Base-by-base conservation (phyloP, 2,888 invertebrate species). In the Lottia scabra region DNA sequence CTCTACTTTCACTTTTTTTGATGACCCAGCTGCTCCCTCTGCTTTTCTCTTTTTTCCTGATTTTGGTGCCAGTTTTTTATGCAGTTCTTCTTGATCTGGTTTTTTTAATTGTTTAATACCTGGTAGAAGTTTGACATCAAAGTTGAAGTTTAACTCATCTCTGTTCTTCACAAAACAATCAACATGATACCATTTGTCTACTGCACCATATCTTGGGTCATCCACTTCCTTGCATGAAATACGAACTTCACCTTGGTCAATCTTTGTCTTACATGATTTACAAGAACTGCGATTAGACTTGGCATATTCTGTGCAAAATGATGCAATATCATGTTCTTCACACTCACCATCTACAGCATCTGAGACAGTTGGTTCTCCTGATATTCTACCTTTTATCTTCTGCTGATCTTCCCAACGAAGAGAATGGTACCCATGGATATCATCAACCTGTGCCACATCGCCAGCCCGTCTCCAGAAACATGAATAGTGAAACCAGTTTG, bases 121-220 rank as follows among this genome's bases (percentile, higher is more conserved):
- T n/a, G 95, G 94, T 30, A 98, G 83, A 66, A 94, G 82, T 73
- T 83, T 82, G 79, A 86, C 81, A 27, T 84, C 83, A n/a, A 71
- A 65, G 8, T 80, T 77, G 90, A 93, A 98, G 19, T 93, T 92
- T 2, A 97, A 89, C 12, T 94, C 93, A 26, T 92, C 91, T 56
- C 96, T 92, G 0, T 93, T 85, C 84, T 95, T 93, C 0, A 93
- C 93, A 91, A 98, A 98, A 87, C 98, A 98, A 74, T 95, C 94
- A 2, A 96, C 89, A 90, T 98, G 98, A 89, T 98, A 94, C 98
- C 98, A 98, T 68, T 93, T 91, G 72, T 95, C 93, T 83, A 94
- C 92, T 0, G 96, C 96, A 0, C 96, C 96, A 89, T 93, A 96
- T 26, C 94, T 91, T 82, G 95, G 95, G 66, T 93, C 93, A 74